phyloP scores from a whole-genome alignment of 1,140 invertebrate species.

The Bemisia tabaci region DNA sequence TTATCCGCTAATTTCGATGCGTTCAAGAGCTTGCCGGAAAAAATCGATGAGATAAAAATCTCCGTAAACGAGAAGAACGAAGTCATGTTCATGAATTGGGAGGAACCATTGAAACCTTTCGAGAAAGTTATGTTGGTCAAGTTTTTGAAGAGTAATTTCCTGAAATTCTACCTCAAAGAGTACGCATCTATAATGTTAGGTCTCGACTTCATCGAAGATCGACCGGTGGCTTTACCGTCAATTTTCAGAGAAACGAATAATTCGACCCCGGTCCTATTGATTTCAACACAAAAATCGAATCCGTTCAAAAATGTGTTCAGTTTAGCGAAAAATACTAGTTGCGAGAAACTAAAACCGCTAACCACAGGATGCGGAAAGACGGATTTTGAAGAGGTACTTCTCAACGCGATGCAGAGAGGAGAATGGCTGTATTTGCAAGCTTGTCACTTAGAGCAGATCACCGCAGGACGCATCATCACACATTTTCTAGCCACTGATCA shows the following conservation, averaged over 20 bases:
- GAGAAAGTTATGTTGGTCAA: slow-evolving; percentile 70
- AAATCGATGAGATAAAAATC: slow-evolving; percentile 6
- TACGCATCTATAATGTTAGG: slow-evolving; percentile 65
- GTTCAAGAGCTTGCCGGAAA: slow-evolving; percentile 35
- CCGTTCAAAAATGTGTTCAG: slow-evolving; percentile 66
- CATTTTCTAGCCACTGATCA: background rate
- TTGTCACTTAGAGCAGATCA: background rate
- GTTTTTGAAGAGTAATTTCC: slow-evolving; percentile 63
- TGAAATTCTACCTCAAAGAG: slow-evolving; percentile 61
- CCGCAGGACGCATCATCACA: background rate
- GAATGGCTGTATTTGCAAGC: slow-evolving; percentile 72
- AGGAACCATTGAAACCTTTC: slow-evolving; percentile 47
- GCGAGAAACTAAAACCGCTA: slow-evolving; percentile 63
- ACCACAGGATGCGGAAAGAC: slow-evolving; percentile 85
- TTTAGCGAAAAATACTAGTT: slow-evolving; percentile 67
- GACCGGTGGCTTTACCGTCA: slow-evolving; percentile 46
- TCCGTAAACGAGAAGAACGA: slow-evolving; percentile 3
- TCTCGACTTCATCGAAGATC: slow-evolving; percentile 61
- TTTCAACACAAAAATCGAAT: slow-evolving; percentile 79
- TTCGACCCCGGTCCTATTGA: slow-evolving; percentile 67
- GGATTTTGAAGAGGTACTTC: slow-evolving; percentile 64
- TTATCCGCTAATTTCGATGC: slow-evolving; percentile 36
- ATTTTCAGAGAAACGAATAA: slow-evolving; percentile 59
- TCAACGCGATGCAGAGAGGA: slow-evolving; percentile 50
- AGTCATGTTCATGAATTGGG: slow-evolving; percentile 36